Base-by-base conservation (phyloP, 2,113 vertebrate genomes). In the Phylloscopus trochiloides region DNA sequence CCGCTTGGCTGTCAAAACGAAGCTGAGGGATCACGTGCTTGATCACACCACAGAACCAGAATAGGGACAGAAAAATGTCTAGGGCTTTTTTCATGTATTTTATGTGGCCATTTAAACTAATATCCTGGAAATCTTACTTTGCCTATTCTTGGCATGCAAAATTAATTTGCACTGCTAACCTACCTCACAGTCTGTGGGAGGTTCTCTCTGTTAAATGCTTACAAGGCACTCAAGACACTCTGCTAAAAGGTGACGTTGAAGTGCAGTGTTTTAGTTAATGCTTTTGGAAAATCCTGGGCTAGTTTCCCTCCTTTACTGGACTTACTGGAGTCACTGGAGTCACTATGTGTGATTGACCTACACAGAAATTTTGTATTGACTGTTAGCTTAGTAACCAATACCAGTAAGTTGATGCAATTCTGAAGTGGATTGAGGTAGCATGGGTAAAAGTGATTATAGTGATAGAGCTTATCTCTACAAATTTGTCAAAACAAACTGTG, bases 391-490 rank as follows among this genome's bases (percentile, higher is more conserved):
- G 74, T 48, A 71, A 92, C 59, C 78, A 80, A 32, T 86, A 77
- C 63, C 71, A 91, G 29, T 93, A 59, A 71, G 90, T 63, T 88
- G 93, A 63, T 83, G 63, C 78, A 88, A 57, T 40, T 80, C 82
- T 91, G 55, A 92, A 79, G 74, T 83, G 74, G 57, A 52, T 8
- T 94, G 61, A 82, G 73, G 71, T 80, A 83, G 89, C 58, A 38
- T 17, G 36, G 93, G 63, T 62, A 90, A 70, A 50, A 80, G 74
- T 65, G 82, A 88, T 92, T 83, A 58, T 71, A 86, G 42, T 40
- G 82, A 86, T 66, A 58, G 54, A 88, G 72, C 54, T 97, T 92
- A 73, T 97, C 94, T 90, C 86, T 88, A 31, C 42, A 86, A 70
- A 88, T 86, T 70, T 93, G 78, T 88, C 50, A 66, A 76, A 92